phyloP scores from a whole-genome alignment of 2,888 invertebrate genomes.

The Diadegma fenestrale region DNA sequence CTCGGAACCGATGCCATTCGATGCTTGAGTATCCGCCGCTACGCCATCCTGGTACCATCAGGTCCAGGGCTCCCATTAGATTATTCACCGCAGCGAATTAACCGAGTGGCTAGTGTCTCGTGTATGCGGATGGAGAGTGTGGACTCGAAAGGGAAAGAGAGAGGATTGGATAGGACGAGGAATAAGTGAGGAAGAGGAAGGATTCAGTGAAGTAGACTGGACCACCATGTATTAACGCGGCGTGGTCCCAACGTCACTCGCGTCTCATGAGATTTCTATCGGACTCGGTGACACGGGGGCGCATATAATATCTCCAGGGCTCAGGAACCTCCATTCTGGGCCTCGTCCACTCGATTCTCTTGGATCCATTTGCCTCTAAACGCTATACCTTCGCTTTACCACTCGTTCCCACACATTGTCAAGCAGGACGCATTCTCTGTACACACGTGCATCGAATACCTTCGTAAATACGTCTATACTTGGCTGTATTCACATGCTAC shows the following conservation, averaged over 20 bases:
- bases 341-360: constrained; percentile 41
- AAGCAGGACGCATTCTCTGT: not conserved
- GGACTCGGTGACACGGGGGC: constrained; percentile 61
- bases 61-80: constrained; percentile 64
- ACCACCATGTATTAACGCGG: constrained; percentile 47
- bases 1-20: constrained; percentile 30
- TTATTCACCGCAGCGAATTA: constrained; percentile 68
- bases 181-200: constrained; percentile 43
- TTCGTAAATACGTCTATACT: not conserved
- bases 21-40: constrained; percentile 21
- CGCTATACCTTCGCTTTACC: constrained; percentile 41
- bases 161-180: constrained; percentile 31
- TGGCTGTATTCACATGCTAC: not conserved
- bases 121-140: constrained; percentile 30
- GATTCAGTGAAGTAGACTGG: constrained; percentile 50
- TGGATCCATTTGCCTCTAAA: constrained; percentile 18
- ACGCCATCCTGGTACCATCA: constrained; percentile 42
- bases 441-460: not conserved
- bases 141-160: constrained; percentile 30
- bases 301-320: constrained; percentile 60
- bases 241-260: constrained; percentile 48
- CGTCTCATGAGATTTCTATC: constrained; percentile 67
- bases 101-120: constrained; percentile 54
- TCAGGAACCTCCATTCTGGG: constrained; percentile 30
- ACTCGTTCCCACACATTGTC: constrained; percentile 30